Percentiles rank a stretch among this genome's conserved stretches.
phyloP scores from a whole-genome alignment of 2,888 invertebrate genomes.

The Linnaemya vulpina region DNA sequence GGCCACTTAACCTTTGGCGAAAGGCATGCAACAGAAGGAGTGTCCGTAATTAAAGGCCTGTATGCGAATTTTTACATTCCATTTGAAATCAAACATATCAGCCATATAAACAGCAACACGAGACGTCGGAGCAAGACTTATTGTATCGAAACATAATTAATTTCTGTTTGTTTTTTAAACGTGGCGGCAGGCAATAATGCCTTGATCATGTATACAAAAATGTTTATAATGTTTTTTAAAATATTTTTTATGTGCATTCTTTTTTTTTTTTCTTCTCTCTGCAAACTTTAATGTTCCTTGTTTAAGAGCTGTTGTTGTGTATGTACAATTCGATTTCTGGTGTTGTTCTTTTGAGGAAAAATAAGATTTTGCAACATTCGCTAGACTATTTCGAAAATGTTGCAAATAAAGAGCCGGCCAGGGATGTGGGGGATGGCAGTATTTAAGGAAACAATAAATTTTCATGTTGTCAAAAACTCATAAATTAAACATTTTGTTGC shows the following conservation, averaged over 20 bases:
- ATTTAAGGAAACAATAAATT: constrained; percentile 70
- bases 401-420: background rate
- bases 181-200: constrained; percentile 66
- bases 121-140: constrained; percentile 49
- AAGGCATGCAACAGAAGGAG: background rate
- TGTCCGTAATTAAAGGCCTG: constrained; percentile 3
- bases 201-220: constrained; percentile 63
- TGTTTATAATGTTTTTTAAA: constrained; percentile 58
- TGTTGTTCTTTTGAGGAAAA: constrained; percentile 29
- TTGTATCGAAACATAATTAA: constrained; percentile 74
- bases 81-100: constrained; percentile 49
- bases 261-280: constrained; percentile 33
- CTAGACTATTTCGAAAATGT: constrained; percentile 27
- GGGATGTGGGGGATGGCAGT: background rate
- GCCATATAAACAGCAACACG: constrained; percentile 24
- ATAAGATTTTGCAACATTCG: constrained; percentile 67
- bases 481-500: constrained; percentile 76
- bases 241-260: constrained; percentile 9
- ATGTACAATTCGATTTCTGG: constrained; percentile 21
- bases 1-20: too few species aligned
- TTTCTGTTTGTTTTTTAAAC: constrained; percentile 74
- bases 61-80: constrained; percentile 6
- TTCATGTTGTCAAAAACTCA: constrained; percentile 71
- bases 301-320: constrained; percentile 30
- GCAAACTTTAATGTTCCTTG: constrained; percentile 33